Evolutionary conservation across 2,797 vertebrate species (phyloP), one percentile per base, ranked within the genome.

Genomic region (Hydrocynus forskahlii): DNA sequence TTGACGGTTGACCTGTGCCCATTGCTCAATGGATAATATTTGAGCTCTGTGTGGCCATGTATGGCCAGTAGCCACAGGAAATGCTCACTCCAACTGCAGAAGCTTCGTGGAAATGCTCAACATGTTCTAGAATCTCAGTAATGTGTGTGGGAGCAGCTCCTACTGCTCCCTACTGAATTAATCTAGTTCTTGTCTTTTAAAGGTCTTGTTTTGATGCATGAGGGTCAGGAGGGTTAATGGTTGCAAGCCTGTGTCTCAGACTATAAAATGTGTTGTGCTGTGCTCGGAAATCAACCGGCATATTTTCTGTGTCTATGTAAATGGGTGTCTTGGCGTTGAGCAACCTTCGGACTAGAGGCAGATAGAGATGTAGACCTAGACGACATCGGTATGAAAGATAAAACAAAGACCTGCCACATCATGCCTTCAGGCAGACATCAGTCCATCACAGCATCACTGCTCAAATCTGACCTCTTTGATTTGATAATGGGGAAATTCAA

Each of bases 1-100:
- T 55, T 78, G 67, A 55, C 48, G 70, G 64, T 80, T 85, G 85
- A 86, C 86, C 88, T 90, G 84, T 48, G 40, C 43, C 38, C 38
- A 35, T 25, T 59, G 68, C 52, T 78, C 5, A 19, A 43, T 35
- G 29, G 73, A 75, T 43, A 23, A 23, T 55, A 62, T 38, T 54
- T 84, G 86, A 55, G 76, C 81, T 85, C 57, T 76, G 67, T 74
- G 68, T 62, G 78, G 75, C 63, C 63, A 40, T 64, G 29, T 64
- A 35, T 7, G 5, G 1, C 35, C 14, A 19, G 40, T 17, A 38
- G 16, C 16, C 29, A 64, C 25, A 38, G 19, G 35, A 40, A 17
- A 66, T 76, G 43, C 64, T 62, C 16, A 64, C 59, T 50, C 73
- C 55, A 60, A 63, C 21, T 59, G 52, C 60, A 55, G 71, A 74